Evolutionary conservation across 1,140 invertebrate genomes (phyloP).

Genomic region (Euschistus heros): DNA sequence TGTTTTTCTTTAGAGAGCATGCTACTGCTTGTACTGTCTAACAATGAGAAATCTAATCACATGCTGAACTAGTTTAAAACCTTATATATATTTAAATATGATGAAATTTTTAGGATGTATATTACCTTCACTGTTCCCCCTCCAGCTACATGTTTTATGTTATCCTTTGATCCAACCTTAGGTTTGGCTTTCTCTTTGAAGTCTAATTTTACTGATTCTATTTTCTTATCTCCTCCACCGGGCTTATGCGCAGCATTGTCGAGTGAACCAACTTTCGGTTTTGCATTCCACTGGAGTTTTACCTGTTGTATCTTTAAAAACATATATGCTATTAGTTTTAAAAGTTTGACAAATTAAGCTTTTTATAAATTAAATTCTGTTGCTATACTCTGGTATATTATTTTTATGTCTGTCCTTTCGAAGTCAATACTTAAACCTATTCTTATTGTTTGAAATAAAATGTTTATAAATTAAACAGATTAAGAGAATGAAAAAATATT

Average conservation of each 20-base stretch:
- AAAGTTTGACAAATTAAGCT: too few species aligned
- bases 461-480: too few species aligned
- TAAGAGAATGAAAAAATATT: too few species aligned
- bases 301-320: constrained; percentile 62
- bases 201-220: constrained; percentile 76
- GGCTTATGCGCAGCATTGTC: constrained; percentile 89
- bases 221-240: constrained; percentile 85
- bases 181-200: constrained; percentile 85
- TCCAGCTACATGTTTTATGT: constrained; percentile 75
- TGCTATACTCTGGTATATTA: too few species aligned
- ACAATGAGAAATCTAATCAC: constrained; percentile 6
- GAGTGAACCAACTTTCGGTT: constrained; percentile 84
- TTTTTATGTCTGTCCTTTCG: too few species aligned
- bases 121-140: constrained; percentile 80
- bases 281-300: constrained; percentile 85
- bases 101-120: neutral
- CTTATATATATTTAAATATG: neutral
- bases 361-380: too few species aligned
- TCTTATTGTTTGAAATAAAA: too few species aligned
- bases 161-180: constrained; percentile 88
- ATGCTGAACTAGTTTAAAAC: neutral
- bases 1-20: neutral
- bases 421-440: too few species aligned
- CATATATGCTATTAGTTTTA: too few species aligned
- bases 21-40: too few species aligned